Percentiles rank a stretch among this genome's conserved stretches.
phyloP scores from a whole-genome alignment of 2,888 invertebrate genomes.

The Drosophila prostipennis region DNA sequence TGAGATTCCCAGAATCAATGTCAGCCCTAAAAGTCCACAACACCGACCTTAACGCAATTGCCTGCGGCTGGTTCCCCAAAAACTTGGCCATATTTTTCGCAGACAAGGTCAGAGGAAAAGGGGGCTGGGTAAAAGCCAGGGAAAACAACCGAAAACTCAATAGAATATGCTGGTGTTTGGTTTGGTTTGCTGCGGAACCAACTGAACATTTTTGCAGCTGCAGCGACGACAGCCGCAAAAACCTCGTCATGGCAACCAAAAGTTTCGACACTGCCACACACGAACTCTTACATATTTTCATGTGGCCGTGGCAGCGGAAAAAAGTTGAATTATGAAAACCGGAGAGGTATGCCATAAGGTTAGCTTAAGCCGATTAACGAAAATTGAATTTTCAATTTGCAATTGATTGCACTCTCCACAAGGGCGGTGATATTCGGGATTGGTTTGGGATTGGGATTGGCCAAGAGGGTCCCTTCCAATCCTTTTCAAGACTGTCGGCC shows the following conservation, averaged over 20 bases:
- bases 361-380: constrained; percentile 73
- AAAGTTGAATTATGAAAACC: constrained; percentile 27
- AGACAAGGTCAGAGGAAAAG: constrained; percentile 1
- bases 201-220: constrained; percentile 35
- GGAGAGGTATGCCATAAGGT: constrained; percentile 51
- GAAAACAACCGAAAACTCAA: constrained; percentile 27
- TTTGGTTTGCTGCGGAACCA: constrained; percentile 7
- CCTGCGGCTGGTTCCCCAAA: constrained; percentile 8
- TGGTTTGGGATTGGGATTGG: neutral
- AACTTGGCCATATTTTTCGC: constrained; percentile 27
- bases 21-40: constrained; percentile 7
- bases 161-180: constrained; percentile 32
- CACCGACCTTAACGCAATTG: constrained; percentile 4
- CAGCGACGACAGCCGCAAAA: constrained; percentile 32
- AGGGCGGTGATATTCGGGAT: neutral
- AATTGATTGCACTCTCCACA: constrained; percentile 65
- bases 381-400: constrained; percentile 75
- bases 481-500: constrained; percentile 9
- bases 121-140: neutral
- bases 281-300: constrained; percentile 6
- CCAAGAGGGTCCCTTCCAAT: constrained; percentile 9
- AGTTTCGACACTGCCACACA: constrained; percentile 28
- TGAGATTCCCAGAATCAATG: constrained; percentile 5
- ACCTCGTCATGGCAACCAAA: constrained; percentile 42
- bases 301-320: constrained; percentile 17